These are phyloP conservation scores for Hylaea fasciaria DNA, from an alignment of 2,888 invertebrate species.

Conservation along the genomic window DNA sequence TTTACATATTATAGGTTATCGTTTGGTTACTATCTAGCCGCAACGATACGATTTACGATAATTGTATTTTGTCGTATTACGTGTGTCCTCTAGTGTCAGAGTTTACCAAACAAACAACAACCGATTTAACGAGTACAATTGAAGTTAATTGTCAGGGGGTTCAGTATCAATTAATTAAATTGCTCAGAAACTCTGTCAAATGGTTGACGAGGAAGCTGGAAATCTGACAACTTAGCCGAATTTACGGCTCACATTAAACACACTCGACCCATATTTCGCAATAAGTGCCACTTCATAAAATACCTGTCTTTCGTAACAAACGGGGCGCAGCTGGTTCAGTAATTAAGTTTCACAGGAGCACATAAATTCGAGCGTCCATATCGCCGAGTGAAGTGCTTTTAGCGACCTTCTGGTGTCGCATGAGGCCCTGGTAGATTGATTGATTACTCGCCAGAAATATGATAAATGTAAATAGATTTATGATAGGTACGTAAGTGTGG, in stretches of 20 bases:
- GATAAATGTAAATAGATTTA: conserved; percentile 21
- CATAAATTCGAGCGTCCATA: conserved; percentile 21
- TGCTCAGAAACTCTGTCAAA: too few relatives aligned
- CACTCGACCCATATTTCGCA: not conserved
- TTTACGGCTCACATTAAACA: not conserved
- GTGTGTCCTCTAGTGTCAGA: too few relatives aligned
- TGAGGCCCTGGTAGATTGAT: conserved; percentile 39
- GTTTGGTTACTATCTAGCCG: too few relatives aligned
- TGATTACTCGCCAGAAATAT: conserved; percentile 27
- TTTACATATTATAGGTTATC: too few relatives aligned
- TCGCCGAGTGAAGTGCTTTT: conserved; percentile 33
- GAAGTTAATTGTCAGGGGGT: too few relatives aligned
- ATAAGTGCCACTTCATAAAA: not conserved
- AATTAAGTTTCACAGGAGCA: conserved; percentile 19
- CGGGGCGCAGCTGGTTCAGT: conserved; percentile 11
- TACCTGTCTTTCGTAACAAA: not conserved
- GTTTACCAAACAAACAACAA: too few relatives aligned
- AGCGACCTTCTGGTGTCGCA: conserved; percentile 32
- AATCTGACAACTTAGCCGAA: not conserved
- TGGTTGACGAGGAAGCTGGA: too few relatives aligned
- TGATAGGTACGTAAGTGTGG: too few relatives aligned
- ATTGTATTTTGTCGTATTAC: too few relatives aligned
- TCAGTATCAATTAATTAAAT: too few relatives aligned
- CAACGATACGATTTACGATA: too few relatives aligned
- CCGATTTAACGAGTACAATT: too few relatives aligned